These are phyloP conservation scores for Rhimphoctona megacephalus DNA, from an alignment of 2,888 invertebrate species.

Conservation along the genomic window DNA sequence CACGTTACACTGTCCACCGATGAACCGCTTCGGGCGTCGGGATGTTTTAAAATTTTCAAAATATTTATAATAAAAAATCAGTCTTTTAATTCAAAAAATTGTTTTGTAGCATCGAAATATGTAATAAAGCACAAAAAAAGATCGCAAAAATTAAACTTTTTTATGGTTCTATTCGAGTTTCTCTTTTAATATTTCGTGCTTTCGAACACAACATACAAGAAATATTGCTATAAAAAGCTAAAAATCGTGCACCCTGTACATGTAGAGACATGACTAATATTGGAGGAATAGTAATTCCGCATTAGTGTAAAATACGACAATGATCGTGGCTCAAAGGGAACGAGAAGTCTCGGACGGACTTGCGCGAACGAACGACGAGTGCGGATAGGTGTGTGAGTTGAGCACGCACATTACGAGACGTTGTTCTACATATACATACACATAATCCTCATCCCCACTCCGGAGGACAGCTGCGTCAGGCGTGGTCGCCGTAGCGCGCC, in stretches of 20 bases:
- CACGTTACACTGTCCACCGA: neutral
- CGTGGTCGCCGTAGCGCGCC: slow-evolving; percentile 78
- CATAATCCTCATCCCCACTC: slow-evolving; percentile 62
- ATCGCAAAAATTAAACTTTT: neutral
- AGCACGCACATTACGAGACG: neutral
- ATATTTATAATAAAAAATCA: neutral
- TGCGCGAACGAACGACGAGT: neutral
- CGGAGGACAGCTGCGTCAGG: slow-evolving; percentile 80
- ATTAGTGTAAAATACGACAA: neutral
- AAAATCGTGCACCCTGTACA: neutral
- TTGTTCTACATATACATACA: neutral
- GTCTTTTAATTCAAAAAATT: neutral
- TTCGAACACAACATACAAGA: neutral
- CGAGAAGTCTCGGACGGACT: neutral
- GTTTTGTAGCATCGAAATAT: neutral
- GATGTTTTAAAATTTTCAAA: neutral
- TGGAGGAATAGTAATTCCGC: neutral
- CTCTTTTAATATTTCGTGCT: neutral
- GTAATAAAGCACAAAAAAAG: neutral
- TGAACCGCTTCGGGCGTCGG: neutral
- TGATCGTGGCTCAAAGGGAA: slow-evolving; percentile 8
- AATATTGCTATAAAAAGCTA: neutral
- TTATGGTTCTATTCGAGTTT: neutral
- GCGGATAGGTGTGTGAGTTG: neutral
- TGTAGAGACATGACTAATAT: neutral